Conservation (phyloP, 2,113 vertebrate species). For the Coryphaenoides rupestris region DNA sequence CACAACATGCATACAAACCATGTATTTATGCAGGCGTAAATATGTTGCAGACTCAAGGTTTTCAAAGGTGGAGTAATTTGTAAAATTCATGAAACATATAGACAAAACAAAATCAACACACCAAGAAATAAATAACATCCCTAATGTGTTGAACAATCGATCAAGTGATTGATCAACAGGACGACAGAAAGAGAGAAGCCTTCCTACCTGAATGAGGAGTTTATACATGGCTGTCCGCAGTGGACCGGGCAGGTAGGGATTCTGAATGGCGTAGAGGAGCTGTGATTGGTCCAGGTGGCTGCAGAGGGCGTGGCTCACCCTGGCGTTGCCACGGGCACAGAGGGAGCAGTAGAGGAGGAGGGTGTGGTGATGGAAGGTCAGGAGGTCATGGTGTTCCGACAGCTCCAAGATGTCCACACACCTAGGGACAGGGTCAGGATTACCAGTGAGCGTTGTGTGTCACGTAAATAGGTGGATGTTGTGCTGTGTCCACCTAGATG, state of each 20-base stretch:
- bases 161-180: not conserved
- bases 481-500: no score
- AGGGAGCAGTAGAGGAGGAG: conserved; percentile 88
- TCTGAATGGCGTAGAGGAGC: conserved; percentile 85
- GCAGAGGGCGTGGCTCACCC: conserved; percentile 87
- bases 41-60: no score
- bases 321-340: conserved; percentile 86
- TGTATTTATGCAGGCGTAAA: no score
- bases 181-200: not conserved
- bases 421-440: conserved; percentile 55
- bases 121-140: no score
- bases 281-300: conserved; percentile 92
- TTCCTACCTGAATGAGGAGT: conserved; percentile 78
- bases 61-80: no score
- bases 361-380: conserved; percentile 87
- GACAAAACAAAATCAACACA: no score
- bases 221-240: conserved; percentile 88
- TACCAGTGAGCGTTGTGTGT: not conserved
- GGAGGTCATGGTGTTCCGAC: conserved; percentile 82
- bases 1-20: no score
- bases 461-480: no score
- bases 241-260: conserved; percentile 82
- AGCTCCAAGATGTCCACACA: conserved; percentile 91
- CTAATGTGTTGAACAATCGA: no score
- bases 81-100: no score